phyloP scores from a whole-genome alignment of 2,888 invertebrate species.

The Congeria kusceri region DNA sequence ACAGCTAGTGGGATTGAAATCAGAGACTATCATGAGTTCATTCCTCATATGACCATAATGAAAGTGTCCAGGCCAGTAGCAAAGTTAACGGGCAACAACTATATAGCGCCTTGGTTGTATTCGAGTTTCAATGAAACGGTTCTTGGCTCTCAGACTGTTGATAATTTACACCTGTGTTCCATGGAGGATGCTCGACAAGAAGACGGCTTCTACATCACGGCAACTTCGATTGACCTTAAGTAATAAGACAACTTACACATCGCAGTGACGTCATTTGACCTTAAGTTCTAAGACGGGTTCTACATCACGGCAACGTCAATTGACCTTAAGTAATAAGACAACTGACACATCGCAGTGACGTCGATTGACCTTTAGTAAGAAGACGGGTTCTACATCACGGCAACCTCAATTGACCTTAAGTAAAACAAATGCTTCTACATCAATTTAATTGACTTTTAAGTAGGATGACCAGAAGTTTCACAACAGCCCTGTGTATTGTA shows the following conservation, averaged over 20 bases:
- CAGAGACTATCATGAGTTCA: conserved; percentile 84
- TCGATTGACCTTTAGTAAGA: no score
- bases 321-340: not conserved
- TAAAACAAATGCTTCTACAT: not conserved
- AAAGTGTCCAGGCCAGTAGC: conserved; percentile 84
- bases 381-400: conserved; percentile 84
- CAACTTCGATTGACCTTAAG: conserved; percentile 40
- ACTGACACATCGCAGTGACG: not conserved
- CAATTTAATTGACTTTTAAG: no score
- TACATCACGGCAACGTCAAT: conserved; percentile 75
- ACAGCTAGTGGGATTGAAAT: conserved; percentile 80
- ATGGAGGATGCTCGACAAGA: conserved; percentile 81
- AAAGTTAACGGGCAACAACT: conserved; percentile 78
- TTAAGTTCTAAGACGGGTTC: conserved; percentile 85
- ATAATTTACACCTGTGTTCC: conserved; percentile 84
- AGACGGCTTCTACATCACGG: conserved; percentile 84
- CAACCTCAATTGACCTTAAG: conserved; percentile 40
- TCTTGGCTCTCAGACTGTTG: conserved; percentile 83
- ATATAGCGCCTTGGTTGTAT: conserved; percentile 82
- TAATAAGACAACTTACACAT: not conserved
- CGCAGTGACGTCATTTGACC: no score
- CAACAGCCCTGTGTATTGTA: no score
- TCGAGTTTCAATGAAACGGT: conserved; percentile 75
- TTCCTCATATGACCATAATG: conserved; percentile 86
- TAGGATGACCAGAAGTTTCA: no score